Evolutionary conservation across 2,797 vertebrate genomes (phyloP).

Genomic region (Thripadectes ignobilis): DNA sequence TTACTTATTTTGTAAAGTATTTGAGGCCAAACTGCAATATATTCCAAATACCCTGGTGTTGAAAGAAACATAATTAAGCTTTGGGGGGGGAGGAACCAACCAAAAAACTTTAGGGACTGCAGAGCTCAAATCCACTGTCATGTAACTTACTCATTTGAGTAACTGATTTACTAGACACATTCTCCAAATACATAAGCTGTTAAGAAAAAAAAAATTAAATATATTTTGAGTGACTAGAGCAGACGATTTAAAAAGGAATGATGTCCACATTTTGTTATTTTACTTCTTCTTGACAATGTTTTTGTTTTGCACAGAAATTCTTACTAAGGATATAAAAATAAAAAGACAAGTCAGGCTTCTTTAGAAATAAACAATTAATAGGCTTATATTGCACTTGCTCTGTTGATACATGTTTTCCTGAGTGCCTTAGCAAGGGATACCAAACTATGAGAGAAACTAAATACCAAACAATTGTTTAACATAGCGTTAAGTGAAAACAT

Average conservation of each 20-base stretch:
- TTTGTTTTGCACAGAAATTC: neutral
- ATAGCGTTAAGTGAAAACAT: neutral
- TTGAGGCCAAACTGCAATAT: neutral
- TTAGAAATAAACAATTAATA: neutral
- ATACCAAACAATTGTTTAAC: neutral
- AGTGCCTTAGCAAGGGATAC: neutral
- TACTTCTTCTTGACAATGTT: neutral
- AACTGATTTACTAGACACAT: neutral
- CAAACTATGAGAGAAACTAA: neutral
- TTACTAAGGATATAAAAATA: neutral
- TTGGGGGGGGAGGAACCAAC: neutral
- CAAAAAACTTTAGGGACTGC: neutral
- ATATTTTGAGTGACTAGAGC: neutral
- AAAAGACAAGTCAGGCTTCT: neutral
- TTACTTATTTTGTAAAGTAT: neutral
- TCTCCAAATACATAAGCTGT: neutral
- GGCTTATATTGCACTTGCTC: neutral
- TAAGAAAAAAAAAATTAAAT: neutral
- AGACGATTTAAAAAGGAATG: neutral
- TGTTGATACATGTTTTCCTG: neutral
- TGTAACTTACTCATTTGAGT: neutral
- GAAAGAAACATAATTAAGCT: neutral
- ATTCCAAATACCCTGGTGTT: neutral
- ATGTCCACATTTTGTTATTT: neutral
- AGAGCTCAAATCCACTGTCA: neutral